Evolutionary conservation across 1,140 invertebrate species (phyloP), one percentile per base, ranked within the genome.

Genomic region (Stegodyphus dumicola): DNA sequence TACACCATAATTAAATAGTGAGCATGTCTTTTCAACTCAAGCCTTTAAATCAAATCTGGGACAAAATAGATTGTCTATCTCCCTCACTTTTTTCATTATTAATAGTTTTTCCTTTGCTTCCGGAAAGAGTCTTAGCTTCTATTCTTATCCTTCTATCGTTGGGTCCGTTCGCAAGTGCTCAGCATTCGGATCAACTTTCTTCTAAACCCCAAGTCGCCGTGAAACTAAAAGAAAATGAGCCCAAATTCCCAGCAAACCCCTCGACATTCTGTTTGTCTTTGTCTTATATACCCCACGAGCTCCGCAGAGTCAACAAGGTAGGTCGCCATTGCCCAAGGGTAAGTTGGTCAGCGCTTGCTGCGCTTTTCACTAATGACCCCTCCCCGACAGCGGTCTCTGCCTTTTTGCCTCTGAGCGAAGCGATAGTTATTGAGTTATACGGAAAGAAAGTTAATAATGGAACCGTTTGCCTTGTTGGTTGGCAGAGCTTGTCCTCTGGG

Each of bases 381-480:
- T 71, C 66, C 67, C 78, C 65, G 15, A 48, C 56, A 64, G 33
- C 7, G 66, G 17, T 15, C 71, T 73, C 48, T 54, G 77, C 64
- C 52, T 69, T 80, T 80, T 80, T 49, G n/a, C 78, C 52, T 49
- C 18, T n/a, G 52, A 51, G 78, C 33, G 69, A 60, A 66, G 56
- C 66, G 70, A 83, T 83, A 75, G 53, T 83, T 83, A 83, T 83
- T 83, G 71, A 83, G 79, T 83, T 83, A 83, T 64, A 83, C 56
- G 79, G 17, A 83, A 60, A 74, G 79, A 83, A 83, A 83, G 79
- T 83, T 83, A 83, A 83, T 83, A 83, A 83, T 71, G 49, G 79
- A 75, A 54, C 54, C 18, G 79, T 75, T 83, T 75, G 70, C 77
- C 67, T 66, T 64, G 79, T 67, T 49, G 70, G 79, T 49, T 10